These are phyloP conservation scores for Virgularia gustaviana DNA, from an alignment of 92 coral and sea anemone species.

Conservation along the genomic window DNA sequence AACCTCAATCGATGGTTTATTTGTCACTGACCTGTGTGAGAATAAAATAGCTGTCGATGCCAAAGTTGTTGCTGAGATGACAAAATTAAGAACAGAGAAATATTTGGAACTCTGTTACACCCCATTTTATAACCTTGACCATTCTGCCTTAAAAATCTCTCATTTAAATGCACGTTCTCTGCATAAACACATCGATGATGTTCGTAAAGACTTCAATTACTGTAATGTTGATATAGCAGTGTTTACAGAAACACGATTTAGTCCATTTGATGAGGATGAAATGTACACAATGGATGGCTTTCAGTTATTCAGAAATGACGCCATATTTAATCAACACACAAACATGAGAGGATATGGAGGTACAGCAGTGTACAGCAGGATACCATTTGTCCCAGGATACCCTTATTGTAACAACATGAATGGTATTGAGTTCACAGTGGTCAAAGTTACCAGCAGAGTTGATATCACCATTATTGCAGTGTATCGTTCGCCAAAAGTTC, in stretches of 20 bases:
- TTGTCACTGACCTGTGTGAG: no score
- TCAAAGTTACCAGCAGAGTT: background rate
- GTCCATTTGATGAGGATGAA: slow-evolving; percentile 12
- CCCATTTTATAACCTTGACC: slow-evolving; percentile 47
- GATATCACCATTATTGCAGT: slow-evolving; percentile 14
- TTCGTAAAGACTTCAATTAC: slow-evolving; percentile 35
- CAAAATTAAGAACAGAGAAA: slow-evolving; percentile 47
- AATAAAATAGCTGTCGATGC: background rate
- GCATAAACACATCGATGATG: slow-evolving; percentile 43
- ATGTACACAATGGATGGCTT: slow-evolving; percentile 19
- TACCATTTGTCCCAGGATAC: slow-evolving; percentile 38
- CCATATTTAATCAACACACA: background rate
- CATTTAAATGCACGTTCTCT: slow-evolving; percentile 36
- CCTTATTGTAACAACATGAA: slow-evolving; percentile 49
- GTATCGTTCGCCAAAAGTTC: slow-evolving; percentile 29
- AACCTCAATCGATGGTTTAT: no score
- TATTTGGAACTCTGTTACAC: slow-evolving; percentile 35
- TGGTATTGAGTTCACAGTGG: slow-evolving; percentile 45
- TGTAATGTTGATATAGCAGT: slow-evolving; percentile 22
- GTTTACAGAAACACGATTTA: slow-evolving; percentile 34
- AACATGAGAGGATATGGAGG: background rate
- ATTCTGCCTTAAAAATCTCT: slow-evolving; percentile 21
- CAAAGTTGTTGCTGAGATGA: slow-evolving; percentile 54
- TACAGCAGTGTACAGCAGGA: no score
- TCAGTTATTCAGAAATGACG: slow-evolving; percentile 25